phyloP scores from a whole-genome alignment of 2,113 vertebrate genomes.

The Opisthocomus hoazin region DNA sequence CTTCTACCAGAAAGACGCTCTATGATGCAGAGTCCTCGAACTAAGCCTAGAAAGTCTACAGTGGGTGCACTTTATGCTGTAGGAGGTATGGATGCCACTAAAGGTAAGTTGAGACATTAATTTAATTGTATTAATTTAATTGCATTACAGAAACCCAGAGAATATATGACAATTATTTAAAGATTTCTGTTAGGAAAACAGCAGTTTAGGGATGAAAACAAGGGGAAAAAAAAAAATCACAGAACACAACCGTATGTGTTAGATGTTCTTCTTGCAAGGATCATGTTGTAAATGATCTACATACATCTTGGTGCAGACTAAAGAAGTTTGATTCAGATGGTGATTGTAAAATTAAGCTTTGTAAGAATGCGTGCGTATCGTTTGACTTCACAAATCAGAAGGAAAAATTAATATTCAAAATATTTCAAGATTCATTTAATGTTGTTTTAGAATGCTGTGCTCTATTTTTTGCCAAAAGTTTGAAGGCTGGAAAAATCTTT shows the following conservation, averaged over 20 bases:
- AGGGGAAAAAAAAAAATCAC: background rate
- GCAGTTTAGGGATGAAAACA: background rate
- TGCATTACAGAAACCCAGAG: background rate
- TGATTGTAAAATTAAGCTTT: background rate
- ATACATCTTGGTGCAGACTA: background rate
- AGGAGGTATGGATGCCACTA: conserved; percentile 93
- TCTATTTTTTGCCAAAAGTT: background rate
- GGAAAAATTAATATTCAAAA: background rate
- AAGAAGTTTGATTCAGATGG: background rate
- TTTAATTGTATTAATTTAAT: background rate
- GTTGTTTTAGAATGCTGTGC: background rate
- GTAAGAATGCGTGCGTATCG: background rate
- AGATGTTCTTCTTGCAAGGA: background rate
- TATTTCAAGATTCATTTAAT: background rate
- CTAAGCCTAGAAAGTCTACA: conserved; percentile 97
- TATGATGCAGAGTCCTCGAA: conserved; percentile 94
- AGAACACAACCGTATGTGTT: background rate
- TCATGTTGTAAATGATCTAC: background rate
- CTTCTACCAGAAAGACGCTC: conserved; percentile 90
- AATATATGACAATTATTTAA: background rate
- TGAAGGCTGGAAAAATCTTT: background rate
- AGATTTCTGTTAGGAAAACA: background rate
- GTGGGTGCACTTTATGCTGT: conserved; percentile 94
- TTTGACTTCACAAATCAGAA: background rate
- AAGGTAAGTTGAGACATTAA: conserved; percentile 73